Conservation (phyloP, 2,888 invertebrate genomes). For the Lottia gigantea region DNA sequence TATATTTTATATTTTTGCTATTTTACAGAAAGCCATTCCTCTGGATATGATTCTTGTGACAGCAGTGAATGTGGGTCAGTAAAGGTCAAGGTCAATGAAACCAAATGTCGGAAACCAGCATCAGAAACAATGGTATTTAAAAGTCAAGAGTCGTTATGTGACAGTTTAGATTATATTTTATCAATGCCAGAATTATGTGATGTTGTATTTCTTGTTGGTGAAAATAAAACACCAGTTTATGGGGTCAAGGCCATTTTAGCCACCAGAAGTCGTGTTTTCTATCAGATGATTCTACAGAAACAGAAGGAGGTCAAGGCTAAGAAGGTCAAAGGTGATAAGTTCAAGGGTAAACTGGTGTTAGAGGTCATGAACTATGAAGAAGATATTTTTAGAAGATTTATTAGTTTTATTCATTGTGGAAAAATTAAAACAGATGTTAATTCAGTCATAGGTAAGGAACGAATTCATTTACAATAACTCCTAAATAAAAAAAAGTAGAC, state of each 20-base stretch:
- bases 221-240: neutral
- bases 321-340: slow-evolving; percentile 6
- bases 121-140: slow-evolving; percentile 4
- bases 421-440: neutral
- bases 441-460: neutral
- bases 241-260: slow-evolving; percentile 6
- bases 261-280: slow-evolving; percentile 5
- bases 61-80: neutral
- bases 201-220: neutral
- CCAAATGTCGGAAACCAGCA: neutral
- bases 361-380: neutral
- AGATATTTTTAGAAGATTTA: slow-evolving; percentile 4
- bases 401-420: slow-evolving; percentile 8
- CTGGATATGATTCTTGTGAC: slow-evolving; percentile 7
- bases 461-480: neutral
- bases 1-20: no score
- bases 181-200: slow-evolving; percentile 7
- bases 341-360: neutral
- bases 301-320: neutral
- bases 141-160: neutral
- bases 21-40: neutral
- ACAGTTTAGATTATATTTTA: slow-evolving; percentile 3
- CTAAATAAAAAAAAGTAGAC: no score
- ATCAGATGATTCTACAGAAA: neutral
- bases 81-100: neutral